These are phyloP conservation scores for Tyrophagus putrescentiae DNA, from an alignment of 1,140 invertebrate species.

Conservation along the genomic window DNA sequence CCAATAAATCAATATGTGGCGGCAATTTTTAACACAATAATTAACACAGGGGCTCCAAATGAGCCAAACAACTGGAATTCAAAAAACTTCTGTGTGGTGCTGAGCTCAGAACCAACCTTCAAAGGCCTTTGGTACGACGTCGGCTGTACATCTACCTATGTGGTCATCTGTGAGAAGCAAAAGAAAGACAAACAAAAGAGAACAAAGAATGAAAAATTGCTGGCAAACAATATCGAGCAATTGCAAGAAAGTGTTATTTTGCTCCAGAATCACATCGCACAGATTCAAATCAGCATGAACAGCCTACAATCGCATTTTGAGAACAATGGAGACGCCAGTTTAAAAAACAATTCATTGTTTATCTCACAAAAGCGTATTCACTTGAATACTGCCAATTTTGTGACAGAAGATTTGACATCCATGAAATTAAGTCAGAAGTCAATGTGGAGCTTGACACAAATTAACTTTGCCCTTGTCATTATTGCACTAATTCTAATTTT, in stretches of 20 bases:
- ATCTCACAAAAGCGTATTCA: background rate
- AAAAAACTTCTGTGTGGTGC: conserved; percentile 19
- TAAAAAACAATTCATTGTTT: background rate
- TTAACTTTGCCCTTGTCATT: too few relatives aligned
- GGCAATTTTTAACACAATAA: background rate
- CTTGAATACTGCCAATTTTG: too few relatives aligned
- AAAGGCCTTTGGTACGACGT: conserved; percentile 15
- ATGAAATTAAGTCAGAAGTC: too few relatives aligned
- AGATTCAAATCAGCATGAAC: background rate
- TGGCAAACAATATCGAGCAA: too few relatives aligned
- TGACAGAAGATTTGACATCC: too few relatives aligned
- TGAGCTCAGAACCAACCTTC: background rate
- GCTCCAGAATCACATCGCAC: background rate
- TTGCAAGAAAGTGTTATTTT: too few relatives aligned
- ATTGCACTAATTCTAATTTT: too few relatives aligned
- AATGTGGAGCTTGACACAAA: too few relatives aligned
- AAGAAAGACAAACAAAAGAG: background rate
- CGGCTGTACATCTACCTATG: background rate
- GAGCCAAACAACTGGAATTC: conserved; percentile 18
- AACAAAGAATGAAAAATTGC: too few relatives aligned
- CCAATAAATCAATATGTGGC: background rate
- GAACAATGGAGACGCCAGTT: too few relatives aligned
- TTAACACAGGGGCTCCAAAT: conserved; percentile 13
- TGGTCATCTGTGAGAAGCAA: conserved; percentile 16
- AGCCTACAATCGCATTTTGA: background rate